These are phyloP conservation scores for Drosophila nr. fundita DNA, from an alignment of 2,888 invertebrate genomes.

Conservation along the genomic window DNA sequence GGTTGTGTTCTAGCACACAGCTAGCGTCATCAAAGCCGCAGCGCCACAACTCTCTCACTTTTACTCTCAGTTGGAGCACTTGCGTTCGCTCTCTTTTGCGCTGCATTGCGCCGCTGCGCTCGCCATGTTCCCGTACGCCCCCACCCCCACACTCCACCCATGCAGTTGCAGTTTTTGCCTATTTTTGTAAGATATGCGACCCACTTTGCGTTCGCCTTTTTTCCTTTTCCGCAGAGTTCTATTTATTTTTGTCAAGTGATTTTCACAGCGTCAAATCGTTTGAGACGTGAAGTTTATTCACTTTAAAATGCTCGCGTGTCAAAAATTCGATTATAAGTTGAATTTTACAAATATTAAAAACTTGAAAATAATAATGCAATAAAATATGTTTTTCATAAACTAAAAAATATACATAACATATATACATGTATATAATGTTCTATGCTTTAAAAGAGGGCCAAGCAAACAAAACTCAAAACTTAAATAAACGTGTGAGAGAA, in stretches of 20 bases:
- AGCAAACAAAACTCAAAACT: background rate
- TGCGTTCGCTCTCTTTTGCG: constrained; percentile 11
- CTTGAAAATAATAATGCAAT: background rate
- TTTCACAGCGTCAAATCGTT: constrained; percentile 28
- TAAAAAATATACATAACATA: background rate
- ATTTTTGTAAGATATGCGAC: constrained; percentile 43
- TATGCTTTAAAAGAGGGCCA: background rate
- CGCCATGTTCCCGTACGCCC: constrained; percentile 27
- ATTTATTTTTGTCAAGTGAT: constrained; percentile 58
- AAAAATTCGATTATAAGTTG: background rate
- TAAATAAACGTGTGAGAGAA: background rate
- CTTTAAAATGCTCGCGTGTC: constrained; percentile 6
- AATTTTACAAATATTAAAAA: background rate
- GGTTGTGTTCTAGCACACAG: constrained; percentile 43
- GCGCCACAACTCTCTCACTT: constrained; percentile 17
- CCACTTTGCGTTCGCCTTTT: constrained; percentile 47
- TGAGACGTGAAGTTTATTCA: constrained; percentile 15
- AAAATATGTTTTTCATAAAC: background rate
- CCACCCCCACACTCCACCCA: background rate
- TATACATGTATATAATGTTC: background rate
- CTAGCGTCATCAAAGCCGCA: constrained; percentile 36
- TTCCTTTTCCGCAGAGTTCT: constrained; percentile 36
- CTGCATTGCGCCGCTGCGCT: constrained; percentile 39
- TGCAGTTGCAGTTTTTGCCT: constrained; percentile 31
- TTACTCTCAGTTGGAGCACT: constrained; percentile 16